Evolutionary conservation across 53 echinoderm and acorn worm species (phyloP), one percentile per base, ranked within the genome.

Genomic region (Echinarachnius parma): DNA sequence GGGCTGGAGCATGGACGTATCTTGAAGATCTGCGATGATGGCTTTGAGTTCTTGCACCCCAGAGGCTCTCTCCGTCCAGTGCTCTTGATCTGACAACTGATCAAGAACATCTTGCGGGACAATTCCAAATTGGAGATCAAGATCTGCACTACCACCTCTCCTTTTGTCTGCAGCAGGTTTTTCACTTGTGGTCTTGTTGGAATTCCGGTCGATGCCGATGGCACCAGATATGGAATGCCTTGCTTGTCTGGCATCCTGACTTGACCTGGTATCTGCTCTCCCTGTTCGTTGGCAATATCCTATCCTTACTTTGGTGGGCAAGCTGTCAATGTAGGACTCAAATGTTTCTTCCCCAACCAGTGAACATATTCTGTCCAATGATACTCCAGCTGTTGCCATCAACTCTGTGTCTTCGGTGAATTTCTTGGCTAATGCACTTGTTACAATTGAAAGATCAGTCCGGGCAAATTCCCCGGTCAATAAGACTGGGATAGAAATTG

Each of bases 391-490:
- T 34, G 84, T 87, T 27, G 66, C 72, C 61, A 79, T 81, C 55
- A 75, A 74, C 72, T 98, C 80, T 15, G 83, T 83, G 29, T 86
- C 88, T 15, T 78, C 82, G 9, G 78, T 82, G 44, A 98, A 75
- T 75, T 84, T 88, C 59, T 82, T 62, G 2, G 88, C 98, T 35
- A 98, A 48, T 31, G 98, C 81, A 32, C 83, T 61, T 36, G 91
- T 65, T 34, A 98, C 80, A 30, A 66, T 85, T 9, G 87, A 98
- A 36, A 98, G 63, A 80, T 98, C 91, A 25, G 80, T 71, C 2
- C 79, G 67, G 9, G 91, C 77, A 68, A 98, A 88, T 76, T 98
- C 91, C 21, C 81, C 64, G 23, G 98, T 98, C 9, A 98, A 60
- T 5, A 98, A 66, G 23, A 98, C 82, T 21, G 98, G 98, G 48